Conservation (phyloP, 1,140 invertebrate genomes). For the Choristoneura fumiferana region DNA sequence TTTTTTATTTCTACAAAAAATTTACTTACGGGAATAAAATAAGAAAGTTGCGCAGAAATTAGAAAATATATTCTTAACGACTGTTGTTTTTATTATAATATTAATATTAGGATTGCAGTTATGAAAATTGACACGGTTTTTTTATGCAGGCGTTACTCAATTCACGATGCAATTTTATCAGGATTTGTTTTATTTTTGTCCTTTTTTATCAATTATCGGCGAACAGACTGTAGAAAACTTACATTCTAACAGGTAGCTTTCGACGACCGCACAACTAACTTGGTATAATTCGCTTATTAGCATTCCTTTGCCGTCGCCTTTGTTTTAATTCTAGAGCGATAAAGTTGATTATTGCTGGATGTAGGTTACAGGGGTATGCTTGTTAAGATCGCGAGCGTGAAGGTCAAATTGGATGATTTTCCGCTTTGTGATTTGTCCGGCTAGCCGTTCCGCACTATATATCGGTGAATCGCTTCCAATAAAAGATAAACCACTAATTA, state of each 20-base stretch:
- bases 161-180: no score
- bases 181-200: no score
- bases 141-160: no score
- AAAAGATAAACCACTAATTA: not conserved
- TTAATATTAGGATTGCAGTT: no score
- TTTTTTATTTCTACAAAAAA: no score
- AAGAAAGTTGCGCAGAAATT: no score
- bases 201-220: no score
- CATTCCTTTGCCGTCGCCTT: not conserved
- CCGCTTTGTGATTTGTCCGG: not conserved
- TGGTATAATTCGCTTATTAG: not conserved
- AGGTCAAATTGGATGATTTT: slow-evolving; percentile 8
- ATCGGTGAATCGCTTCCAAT: not conserved
- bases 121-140: no score
- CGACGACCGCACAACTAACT: slow-evolving; percentile 4
- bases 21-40: no score
- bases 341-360: not conserved
- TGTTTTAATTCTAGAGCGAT: not conserved
- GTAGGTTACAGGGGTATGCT: not conserved
- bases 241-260: not conserved
- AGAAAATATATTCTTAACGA: no score
- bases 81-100: no score
- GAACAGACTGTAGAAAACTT: not conserved
- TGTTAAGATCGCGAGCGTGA: slow-evolving; percentile 1
- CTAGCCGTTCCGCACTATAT: slow-evolving; percentile 16